phyloP scores from a whole-genome alignment of 1,140 invertebrate species.

The Orchestia grillus region DNA sequence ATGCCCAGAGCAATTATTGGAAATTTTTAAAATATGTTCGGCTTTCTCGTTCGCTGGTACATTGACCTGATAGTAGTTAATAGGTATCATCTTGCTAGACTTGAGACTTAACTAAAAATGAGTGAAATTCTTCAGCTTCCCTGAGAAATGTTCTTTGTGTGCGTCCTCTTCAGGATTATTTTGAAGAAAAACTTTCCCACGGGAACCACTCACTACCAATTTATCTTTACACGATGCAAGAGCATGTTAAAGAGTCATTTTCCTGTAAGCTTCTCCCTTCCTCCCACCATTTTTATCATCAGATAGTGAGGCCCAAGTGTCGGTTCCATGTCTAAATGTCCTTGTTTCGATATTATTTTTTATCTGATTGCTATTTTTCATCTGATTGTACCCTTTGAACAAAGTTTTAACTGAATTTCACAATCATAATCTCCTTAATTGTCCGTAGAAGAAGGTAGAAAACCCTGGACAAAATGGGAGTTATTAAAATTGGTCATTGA shows the following conservation, averaged over 20 bases:
- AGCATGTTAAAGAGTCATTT: no score
- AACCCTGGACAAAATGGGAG: background rate
- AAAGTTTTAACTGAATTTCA: background rate
- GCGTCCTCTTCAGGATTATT: background rate
- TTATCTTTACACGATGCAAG: background rate
- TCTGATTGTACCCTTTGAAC: background rate
- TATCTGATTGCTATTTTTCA: no score
- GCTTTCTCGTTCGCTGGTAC: no score
- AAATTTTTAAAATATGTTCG: no score
- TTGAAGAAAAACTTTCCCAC: background rate
- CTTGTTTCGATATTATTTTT: no score
- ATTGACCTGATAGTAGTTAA: background rate
- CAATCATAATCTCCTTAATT: background rate
- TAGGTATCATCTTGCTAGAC: background rate
- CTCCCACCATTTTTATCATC: no score
- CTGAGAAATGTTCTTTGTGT: background rate
- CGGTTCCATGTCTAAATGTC: no score
- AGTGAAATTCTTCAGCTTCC: background rate
- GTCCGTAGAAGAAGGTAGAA: background rate
- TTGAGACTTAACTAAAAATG: background rate
- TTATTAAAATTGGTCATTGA: background rate
- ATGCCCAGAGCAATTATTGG: no score
- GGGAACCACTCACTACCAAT: background rate
- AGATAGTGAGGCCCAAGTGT: no score
- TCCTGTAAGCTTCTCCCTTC: no score